phyloP scores from a whole-genome alignment of 2,888 invertebrate genomes.

The Meteorus cinctellus region DNA sequence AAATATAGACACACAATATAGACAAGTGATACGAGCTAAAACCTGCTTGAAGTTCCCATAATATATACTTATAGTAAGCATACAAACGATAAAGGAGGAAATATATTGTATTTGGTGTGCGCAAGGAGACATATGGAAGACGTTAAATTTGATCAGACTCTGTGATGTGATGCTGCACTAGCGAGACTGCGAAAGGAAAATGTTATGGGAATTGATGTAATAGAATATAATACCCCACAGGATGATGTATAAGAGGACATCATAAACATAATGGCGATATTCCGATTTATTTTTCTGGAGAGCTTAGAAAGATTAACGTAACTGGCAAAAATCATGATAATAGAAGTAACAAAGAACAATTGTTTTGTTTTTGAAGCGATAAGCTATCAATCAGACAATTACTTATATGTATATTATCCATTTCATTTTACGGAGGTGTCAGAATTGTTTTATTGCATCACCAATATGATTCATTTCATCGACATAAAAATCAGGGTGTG shows the following conservation, averaged over 20 bases:
- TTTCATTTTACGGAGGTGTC: no score
- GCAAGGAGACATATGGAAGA: conserved; percentile 65
- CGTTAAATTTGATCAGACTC: conserved; percentile 72
- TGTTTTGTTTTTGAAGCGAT: no score
- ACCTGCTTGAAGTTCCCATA: background rate
- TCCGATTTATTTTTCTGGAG: conserved; percentile 1
- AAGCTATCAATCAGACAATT: no score
- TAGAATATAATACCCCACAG: conserved; percentile 1
- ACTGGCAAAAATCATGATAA: no score
- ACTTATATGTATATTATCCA: no score
- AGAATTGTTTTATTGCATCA: no score
- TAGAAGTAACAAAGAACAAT: no score
- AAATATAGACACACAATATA: conserved; percentile 4
- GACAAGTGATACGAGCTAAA: conserved; percentile 28
- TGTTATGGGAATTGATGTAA: background rate
- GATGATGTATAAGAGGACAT: background rate
- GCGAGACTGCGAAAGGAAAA: conserved; percentile 44
- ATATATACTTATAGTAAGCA: conserved; percentile 17
- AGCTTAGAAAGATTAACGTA: no score
- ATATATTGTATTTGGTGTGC: conserved; percentile 32
- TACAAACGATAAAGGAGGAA: conserved; percentile 46
- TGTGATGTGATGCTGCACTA: conserved; percentile 56
- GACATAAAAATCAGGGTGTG: no score
- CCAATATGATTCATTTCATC: no score
- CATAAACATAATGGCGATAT: no score